Evolutionary conservation across 1,140 invertebrate species (phyloP).

Genomic region (Atta colombica): DNA sequence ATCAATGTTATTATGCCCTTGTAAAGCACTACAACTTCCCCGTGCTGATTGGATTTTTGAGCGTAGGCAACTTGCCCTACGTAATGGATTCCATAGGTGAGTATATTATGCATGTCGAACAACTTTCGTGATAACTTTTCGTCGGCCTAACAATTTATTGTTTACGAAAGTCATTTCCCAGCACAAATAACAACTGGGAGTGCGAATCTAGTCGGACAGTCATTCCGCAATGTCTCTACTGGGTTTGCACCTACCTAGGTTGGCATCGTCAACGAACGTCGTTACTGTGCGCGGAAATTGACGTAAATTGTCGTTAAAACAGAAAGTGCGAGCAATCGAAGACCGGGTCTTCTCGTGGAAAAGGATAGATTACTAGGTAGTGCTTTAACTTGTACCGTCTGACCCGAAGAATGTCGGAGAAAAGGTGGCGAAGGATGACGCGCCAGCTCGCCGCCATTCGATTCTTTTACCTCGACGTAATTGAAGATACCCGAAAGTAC

Average conservation of each 20-base stretch:
- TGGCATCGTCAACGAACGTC: constrained; percentile 53
- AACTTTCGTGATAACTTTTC: background rate
- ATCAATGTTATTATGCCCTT: constrained; percentile 83
- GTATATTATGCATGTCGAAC: constrained; percentile 1
- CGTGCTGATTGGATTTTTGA: constrained; percentile 82
- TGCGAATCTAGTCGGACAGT: background rate
- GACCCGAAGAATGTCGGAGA: constrained; percentile 9
- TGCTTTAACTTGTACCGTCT: constrained; percentile 73
- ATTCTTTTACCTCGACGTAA: constrained; percentile 61
- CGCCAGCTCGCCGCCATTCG: constrained; percentile 55
- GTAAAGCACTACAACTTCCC: constrained; percentile 82
- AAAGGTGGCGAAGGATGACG: constrained; percentile 51
- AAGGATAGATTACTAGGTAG: constrained; percentile 70
- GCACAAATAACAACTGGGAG: background rate
- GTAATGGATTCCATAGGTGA: constrained; percentile 84
- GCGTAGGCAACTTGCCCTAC: constrained; percentile 83
- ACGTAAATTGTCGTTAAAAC: constrained; percentile 79
- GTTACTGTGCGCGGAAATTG: constrained; percentile 74
- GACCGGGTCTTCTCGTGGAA: constrained; percentile 52
- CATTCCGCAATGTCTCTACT: constrained; percentile 12
- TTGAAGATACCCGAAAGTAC: constrained; percentile 64
- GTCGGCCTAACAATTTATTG: constrained; percentile 13
- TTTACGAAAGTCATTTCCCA: constrained; percentile 14
- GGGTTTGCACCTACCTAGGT: background rate
- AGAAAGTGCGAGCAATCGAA: constrained; percentile 77